Evolutionary conservation across 1,140 invertebrate species (phyloP).

Genomic region (Steinernema khuongi): DNA sequence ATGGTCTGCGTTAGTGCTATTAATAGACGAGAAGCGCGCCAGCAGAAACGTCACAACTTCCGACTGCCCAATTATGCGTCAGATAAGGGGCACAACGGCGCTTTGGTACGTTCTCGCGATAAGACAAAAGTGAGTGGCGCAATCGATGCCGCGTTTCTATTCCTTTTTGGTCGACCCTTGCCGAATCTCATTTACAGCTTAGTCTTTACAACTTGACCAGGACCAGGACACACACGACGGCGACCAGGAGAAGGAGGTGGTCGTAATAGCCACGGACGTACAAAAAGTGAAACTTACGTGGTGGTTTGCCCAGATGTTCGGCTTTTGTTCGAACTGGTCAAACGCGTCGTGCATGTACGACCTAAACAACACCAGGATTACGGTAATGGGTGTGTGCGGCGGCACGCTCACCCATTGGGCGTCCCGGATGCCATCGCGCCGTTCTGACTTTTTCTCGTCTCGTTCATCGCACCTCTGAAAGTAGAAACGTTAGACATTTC

Average conservation of each 20-base stretch:
- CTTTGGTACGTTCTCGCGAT: neutral
- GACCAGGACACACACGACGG: no score
- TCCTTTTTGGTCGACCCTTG: neutral
- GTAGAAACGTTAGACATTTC: neutral
- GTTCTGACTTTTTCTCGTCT: neutral
- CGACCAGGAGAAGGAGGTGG: no score
- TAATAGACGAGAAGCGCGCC: neutral
- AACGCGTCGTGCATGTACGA: neutral
- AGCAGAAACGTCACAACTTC: neutral
- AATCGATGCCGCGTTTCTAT: neutral
- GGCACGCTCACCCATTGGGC: neutral
- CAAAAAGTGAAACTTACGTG: no score
- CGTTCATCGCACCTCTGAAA: conserved; percentile 3
- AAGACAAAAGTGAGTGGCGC: neutral
- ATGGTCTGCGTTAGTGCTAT: neutral
- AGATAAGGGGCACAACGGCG: neutral
- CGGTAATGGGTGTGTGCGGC: neutral
- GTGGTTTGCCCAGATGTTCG: neutral
- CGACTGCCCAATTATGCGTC: neutral
- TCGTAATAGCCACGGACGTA: no score
- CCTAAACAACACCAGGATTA: neutral
- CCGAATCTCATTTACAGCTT: neutral
- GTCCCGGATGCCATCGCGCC: neutral
- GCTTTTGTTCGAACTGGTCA: neutral
- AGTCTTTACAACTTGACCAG: neutral